A percentile compares a stretch with the other conserved stretches of the same genome.
These are phyloP conservation scores for Tachina grossa DNA, from an alignment of 2,888 invertebrate genomes.

Conservation along the genomic window DNA sequence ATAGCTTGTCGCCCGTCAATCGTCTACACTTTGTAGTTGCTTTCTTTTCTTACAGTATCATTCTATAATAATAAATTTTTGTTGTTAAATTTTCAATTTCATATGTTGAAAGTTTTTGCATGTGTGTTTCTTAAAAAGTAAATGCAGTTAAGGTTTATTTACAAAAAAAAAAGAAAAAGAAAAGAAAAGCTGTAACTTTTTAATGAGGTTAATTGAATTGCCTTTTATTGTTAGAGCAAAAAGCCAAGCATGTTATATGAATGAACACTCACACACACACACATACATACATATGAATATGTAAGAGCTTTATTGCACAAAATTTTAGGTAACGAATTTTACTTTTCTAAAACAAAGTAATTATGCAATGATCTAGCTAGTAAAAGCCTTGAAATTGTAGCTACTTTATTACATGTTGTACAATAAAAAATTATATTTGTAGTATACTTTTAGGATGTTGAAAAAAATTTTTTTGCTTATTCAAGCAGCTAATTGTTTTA, in stretches of 20 bases:
- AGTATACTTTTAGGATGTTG: conserved; percentile 49
- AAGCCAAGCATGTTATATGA: conserved; percentile 41
- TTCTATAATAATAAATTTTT: conserved; percentile 23
- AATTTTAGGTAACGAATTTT: neutral
- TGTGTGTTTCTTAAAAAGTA: conserved; percentile 25
- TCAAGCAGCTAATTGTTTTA: too few relatives aligned
- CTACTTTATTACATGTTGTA: too few relatives aligned
- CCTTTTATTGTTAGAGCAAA: conserved; percentile 59
- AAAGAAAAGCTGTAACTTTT: conserved; percentile 69
- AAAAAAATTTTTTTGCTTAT: conserved; percentile 25
- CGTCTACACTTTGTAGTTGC: conserved; percentile 43
- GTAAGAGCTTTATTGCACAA: neutral
- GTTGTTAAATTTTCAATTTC: neutral
- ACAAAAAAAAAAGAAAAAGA: neutral
- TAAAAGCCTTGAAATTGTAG: conserved; percentile 30
- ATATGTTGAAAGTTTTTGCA: conserved; percentile 33
- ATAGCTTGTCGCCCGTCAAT: conserved; percentile 62
- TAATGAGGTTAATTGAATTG: conserved; percentile 74
- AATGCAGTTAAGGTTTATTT: conserved; percentile 16
- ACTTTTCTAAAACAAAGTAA: conserved; percentile 36
- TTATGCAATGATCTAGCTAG: conserved; percentile 28
- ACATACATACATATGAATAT: neutral
- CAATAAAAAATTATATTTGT: neutral
- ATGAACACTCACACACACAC: conserved; percentile 1
- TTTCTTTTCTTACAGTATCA: neutral